Percentiles rank a stretch among this genome's conserved stretches.
Evolutionary conservation across 2,113 vertebrate species (phyloP).

Genomic region (Nibea coibor): DNA sequence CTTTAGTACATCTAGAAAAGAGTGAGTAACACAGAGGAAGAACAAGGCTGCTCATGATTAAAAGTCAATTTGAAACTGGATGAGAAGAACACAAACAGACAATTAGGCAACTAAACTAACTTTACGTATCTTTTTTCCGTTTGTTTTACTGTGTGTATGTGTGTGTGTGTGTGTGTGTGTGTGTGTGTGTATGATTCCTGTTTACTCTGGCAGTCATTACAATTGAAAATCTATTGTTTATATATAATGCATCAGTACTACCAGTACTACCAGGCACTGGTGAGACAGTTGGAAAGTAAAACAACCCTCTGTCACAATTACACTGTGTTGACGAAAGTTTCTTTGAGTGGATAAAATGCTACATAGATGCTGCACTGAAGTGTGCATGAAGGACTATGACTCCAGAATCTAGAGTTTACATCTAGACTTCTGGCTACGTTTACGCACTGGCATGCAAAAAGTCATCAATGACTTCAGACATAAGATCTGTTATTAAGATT

Average conservation of each 20-base stretch:
- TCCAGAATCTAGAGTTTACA: no score
- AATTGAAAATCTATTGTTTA: constrained; percentile 11
- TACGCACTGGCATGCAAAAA: no score
- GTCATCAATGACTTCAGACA: no score
- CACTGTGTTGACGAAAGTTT: no score
- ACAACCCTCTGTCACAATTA: no score
- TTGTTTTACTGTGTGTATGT: background rate
- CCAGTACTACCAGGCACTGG: background rate
- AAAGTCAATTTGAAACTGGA: background rate
- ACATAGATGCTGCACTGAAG: no score
- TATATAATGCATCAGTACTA: background rate
- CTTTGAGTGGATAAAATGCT: no score
- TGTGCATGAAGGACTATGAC: no score
- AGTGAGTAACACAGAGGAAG: background rate
- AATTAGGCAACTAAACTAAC: background rate
- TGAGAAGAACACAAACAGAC: background rate
- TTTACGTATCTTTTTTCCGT: background rate
- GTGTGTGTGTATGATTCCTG: background rate
- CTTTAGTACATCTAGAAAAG: constrained; percentile 7
- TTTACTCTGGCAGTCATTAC: background rate
- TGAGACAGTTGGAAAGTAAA: constrained; percentile 3
- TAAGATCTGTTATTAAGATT: no score
- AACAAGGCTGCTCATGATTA: constrained; percentile 2
- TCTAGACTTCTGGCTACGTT: no score
- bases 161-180: background rate